A percentile compares a stretch with the other conserved stretches of the same genome.
phyloP scores from a whole-genome alignment of 2,797 vertebrate genomes.

The Zalophus californianus region DNA sequence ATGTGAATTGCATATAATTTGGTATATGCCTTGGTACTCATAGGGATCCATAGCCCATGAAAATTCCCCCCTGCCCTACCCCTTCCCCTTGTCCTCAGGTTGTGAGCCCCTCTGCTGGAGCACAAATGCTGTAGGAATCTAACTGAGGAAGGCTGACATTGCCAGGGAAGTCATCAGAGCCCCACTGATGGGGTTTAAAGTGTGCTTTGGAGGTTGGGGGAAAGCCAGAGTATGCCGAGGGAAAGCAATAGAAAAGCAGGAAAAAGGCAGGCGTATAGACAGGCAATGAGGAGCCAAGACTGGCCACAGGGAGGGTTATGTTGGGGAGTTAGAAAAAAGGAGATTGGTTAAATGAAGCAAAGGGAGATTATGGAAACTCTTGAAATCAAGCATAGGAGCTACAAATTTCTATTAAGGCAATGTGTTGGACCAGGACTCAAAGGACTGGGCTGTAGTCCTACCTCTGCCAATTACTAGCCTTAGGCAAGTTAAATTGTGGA shows the following conservation, averaged over 20 bases:
- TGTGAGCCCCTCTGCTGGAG: background rate
- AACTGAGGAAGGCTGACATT: background rate
- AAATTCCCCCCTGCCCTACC: background rate
- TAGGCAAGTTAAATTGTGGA: constrained; percentile 60
- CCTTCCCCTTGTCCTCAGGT: background rate
- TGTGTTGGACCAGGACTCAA: background rate
- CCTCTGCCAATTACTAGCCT: constrained; percentile 32
- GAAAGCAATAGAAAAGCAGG: background rate
- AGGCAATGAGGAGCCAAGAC: background rate
- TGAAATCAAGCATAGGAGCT: constrained; percentile 22
- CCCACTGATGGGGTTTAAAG: background rate
- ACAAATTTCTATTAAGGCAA: constrained; percentile 54
- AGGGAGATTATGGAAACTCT: constrained; percentile 55
- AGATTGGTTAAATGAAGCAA: constrained; percentile 63
- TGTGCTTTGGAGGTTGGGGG: background rate
- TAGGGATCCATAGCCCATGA: background rate
- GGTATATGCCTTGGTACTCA: background rate
- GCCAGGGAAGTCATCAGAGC: background rate
- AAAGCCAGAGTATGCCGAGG: background rate
- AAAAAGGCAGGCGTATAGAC: background rate
- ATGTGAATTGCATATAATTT: background rate
- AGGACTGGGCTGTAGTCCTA: constrained; percentile 30
- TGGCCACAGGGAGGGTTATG: background rate
- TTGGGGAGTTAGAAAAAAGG: constrained; percentile 30
- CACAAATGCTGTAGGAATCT: background rate